Evolutionary conservation across 2,888 invertebrate species (phyloP).

Genomic region (Aleiodes testaceus): DNA sequence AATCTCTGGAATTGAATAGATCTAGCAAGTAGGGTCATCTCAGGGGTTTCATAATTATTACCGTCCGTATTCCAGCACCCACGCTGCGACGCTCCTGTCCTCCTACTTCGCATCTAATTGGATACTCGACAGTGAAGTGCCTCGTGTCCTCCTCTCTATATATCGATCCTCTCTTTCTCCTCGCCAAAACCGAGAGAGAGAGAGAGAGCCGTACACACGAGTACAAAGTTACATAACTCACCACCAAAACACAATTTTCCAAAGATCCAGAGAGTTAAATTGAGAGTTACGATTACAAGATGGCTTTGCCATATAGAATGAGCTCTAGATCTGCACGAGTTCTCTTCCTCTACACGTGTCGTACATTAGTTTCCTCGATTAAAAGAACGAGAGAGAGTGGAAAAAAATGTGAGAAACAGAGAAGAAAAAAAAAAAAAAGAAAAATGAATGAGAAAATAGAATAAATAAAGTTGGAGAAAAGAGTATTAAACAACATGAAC

Average conservation of each 20-base stretch:
- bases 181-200: slow-evolving; percentile 6
- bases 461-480: background rate
- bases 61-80: slow-evolving; percentile 53
- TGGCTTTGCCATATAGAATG: slow-evolving; percentile 23
- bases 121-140: slow-evolving; percentile 51
- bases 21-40: slow-evolving; percentile 53
- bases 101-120: slow-evolving; percentile 59
- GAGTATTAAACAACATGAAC: slow-evolving; percentile 24
- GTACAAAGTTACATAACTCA: background rate
- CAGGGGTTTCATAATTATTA: slow-evolving; percentile 61
- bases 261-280: slow-evolving; percentile 30
- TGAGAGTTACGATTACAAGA: slow-evolving; percentile 39
- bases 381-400: background rate
- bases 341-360: background rate
- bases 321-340: background rate
- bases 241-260: slow-evolving; percentile 34
- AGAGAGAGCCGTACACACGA: slow-evolving; percentile 29
- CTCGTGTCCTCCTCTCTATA: slow-evolving; percentile 40
- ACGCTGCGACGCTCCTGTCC: slow-evolving; percentile 55
- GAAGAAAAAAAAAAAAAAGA: slow-evolving; percentile 12
- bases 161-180: slow-evolving; percentile 34
- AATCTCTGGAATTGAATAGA: background rate
- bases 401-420: background rate
- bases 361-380: slow-evolving; percentile 11
- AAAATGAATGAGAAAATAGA: slow-evolving; percentile 1